Evolutionary conservation across 2,797 vertebrate species (phyloP).

Genomic region (Xenopus petersii): DNA sequence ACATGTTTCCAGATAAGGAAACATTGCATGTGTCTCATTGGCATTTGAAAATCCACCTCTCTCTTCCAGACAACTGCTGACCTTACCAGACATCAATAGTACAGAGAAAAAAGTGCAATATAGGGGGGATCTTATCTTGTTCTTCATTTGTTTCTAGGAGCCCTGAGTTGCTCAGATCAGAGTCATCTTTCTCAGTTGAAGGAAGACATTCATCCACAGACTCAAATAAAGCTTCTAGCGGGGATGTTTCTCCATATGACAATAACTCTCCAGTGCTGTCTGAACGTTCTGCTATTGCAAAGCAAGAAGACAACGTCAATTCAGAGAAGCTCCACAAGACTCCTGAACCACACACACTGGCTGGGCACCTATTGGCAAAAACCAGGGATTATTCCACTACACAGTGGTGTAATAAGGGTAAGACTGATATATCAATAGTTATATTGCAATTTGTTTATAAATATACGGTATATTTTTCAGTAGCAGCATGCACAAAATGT

Average conservation of each 20-base stretch:
- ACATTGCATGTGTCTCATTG: no score
- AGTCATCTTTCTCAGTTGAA: constrained; percentile 71
- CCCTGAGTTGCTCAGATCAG: constrained; percentile 67
- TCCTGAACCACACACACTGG: constrained; percentile 71
- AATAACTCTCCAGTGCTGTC: constrained; percentile 90
- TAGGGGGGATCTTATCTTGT: not conserved
- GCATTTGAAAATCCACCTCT: no score
- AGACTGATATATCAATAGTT: not conserved
- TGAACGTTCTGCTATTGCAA: constrained; percentile 69
- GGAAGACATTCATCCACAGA: constrained; percentile 81
- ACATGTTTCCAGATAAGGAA: no score
- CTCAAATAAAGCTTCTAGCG: constrained; percentile 86
- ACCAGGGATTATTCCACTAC: constrained; percentile 70
- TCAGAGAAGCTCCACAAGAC: constrained; percentile 67
- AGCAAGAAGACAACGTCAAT: constrained; percentile 59
- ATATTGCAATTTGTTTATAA: no score
- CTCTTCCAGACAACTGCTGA: no score
- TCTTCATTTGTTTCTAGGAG: constrained; percentile 67
- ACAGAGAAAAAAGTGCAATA: no score
- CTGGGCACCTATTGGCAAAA: constrained; percentile 64
- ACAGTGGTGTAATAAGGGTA: constrained; percentile 75
- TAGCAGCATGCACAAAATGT: no score
- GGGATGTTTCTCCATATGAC: constrained; percentile 92
- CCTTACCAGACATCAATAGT: no score
- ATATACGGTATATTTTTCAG: no score